Evolutionary conservation across 2,888 invertebrate genomes (phyloP).

Genomic region (Adelphocoris suturalis): DNA sequence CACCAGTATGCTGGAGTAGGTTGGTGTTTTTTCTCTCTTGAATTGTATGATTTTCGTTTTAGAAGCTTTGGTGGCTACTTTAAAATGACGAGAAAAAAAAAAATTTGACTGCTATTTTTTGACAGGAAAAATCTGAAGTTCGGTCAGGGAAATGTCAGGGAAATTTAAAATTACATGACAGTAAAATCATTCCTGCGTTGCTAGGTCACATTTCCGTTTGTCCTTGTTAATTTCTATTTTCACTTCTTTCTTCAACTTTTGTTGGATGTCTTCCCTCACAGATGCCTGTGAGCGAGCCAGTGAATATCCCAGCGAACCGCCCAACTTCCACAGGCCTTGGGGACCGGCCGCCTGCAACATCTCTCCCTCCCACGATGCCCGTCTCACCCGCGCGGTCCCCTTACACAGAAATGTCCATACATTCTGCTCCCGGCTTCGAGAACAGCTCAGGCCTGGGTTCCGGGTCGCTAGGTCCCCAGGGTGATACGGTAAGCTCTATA

Average conservation of each 20-base stretch:
- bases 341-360: slow-evolving; percentile 71
- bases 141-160: no score
- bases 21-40: no score
- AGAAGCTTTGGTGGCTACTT: no score
- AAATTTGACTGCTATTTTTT: no score
- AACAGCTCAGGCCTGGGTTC: slow-evolving; percentile 75
- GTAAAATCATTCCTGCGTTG: no score
- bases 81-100: no score
- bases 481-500: slow-evolving; percentile 74
- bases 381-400: slow-evolving; percentile 69
- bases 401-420: slow-evolving; percentile 76
- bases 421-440: slow-evolving; percentile 73
- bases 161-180: no score
- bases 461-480: slow-evolving; percentile 73
- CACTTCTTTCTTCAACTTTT: background rate
- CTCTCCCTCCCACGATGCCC: slow-evolving; percentile 74
- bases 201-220: no score
- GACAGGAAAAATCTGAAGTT: no score
- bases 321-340: slow-evolving; percentile 79
- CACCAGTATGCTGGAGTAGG: no score
- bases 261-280: slow-evolving; percentile 4
- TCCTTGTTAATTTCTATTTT: background rate
- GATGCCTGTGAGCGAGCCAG: slow-evolving; percentile 79
- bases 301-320: slow-evolving; percentile 83
- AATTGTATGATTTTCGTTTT: no score